Base-by-base conservation (phyloP, 2,888 invertebrate species). In the Thymelicus sylvestris region DNA sequence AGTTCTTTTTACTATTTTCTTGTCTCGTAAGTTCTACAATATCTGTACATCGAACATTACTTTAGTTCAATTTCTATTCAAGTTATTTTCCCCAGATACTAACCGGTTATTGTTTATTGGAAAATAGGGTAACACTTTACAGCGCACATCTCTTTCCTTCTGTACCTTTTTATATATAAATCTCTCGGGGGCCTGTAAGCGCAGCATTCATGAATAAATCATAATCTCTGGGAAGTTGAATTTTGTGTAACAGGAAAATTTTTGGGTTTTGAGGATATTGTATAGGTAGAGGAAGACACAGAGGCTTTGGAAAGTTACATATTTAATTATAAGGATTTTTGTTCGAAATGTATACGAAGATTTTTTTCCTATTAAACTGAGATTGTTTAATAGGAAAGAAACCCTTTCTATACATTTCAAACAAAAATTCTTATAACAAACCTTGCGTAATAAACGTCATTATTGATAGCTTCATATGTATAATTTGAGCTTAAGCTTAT, bases 191-290 rank as follows among this genome's bases (percentile, higher is more conserved):
- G n/a, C 59, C 60, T 70, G 50, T 70, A 70, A 70, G 64, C 69
- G 64, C 69, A 70, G 60, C 59, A 50, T 65, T 65, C 69, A 70
- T 70, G 69, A 70, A 70, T 70, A 70, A 70, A 70, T 70, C 69
- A 70, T 70, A 70, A 65, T 65, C 65, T 65, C 50, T 41, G 70
- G 39, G 64, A 65, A 70, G 60, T 65, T 41, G 60, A 70, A 70
- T 65, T 65, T 64, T 57, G 52, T 70, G 59, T 65, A 65, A 65
- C 59, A 60, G n/a, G 70, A 60, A 65, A 60, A 59, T 70, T 60
- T 48, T 31, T n/a, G 44, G 63, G 31, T 69, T 68, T 47, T 39
- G 55, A 7, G 31, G 15, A 55, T 41, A 41, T 44, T 57, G 52
- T 64, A 12, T 39, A 31, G 13, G 7, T 6, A 52, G 6, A 57